These are phyloP conservation scores for Heterodera filipjevi DNA, from an alignment of 2,888 invertebrate genomes.

Conservation along the genomic window DNA sequence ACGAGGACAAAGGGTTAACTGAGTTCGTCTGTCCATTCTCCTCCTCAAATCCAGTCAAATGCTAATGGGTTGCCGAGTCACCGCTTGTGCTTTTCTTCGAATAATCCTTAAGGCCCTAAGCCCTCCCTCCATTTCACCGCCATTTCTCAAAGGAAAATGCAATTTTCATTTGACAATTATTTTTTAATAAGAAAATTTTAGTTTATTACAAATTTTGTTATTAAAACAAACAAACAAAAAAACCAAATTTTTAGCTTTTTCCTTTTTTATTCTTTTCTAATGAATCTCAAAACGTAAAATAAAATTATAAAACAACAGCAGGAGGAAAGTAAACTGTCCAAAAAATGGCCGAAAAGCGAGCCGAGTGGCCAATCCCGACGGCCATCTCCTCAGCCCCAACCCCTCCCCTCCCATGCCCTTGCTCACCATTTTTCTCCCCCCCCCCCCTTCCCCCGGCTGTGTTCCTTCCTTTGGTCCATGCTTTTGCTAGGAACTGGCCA, in stretches of 20 bases:
- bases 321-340: too few relatives aligned
- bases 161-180: too few relatives aligned
- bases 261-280: background rate
- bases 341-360: background rate
- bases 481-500: slow-evolving; percentile 10
- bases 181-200: too few relatives aligned
- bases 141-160: too few relatives aligned
- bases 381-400: background rate
- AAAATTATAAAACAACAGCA: too few relatives aligned
- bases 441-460: background rate
- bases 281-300: background rate
- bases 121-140: too few relatives aligned
- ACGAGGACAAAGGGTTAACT: background rate
- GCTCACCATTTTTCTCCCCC: background rate
- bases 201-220: too few relatives aligned
- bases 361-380: too few relatives aligned
- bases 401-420: background rate
- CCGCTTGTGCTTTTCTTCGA: too few relatives aligned
- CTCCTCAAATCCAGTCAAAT: background rate
- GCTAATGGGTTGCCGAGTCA: too few relatives aligned
- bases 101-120: too few relatives aligned
- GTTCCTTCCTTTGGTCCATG: background rate
- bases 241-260: background rate
- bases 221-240: too few relatives aligned
- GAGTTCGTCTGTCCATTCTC: background rate